phyloP scores from a whole-genome alignment of 2,113 vertebrate genomes.

The Gadus macrocephalus region DNA sequence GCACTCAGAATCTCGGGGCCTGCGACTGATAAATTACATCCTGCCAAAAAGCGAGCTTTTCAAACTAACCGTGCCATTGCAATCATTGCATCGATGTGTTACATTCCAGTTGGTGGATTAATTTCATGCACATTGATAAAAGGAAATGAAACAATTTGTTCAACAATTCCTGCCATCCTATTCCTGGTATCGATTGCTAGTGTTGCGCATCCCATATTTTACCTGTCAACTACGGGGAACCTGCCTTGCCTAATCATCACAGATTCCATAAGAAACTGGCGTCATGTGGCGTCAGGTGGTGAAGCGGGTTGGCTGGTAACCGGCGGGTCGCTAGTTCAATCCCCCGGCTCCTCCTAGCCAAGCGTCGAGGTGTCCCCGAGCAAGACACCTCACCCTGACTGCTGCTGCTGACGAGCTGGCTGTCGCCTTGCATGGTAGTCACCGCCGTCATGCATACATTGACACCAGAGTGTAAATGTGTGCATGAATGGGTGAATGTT shows the following conservation, averaged over 20 bases:
- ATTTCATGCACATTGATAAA: rapidly evolving
- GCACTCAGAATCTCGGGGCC: slow-evolving; percentile 28
- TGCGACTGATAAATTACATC: slow-evolving; percentile 9
- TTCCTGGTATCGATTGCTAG: slow-evolving; percentile 16
- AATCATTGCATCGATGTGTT: background rate
- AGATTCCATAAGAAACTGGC: too few relatives aligned
- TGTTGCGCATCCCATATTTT: slow-evolving; percentile 40
- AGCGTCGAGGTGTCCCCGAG: too few relatives aligned
- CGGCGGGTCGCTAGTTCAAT: too few relatives aligned
- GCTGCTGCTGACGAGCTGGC: too few relatives aligned
- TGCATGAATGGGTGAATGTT: too few relatives aligned
- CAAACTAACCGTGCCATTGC: slow-evolving; percentile 12
- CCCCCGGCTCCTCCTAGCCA: too few relatives aligned
- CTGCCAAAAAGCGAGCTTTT: slow-evolving; percentile 37
- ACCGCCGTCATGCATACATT: too few relatives aligned
- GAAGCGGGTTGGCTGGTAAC: too few relatives aligned
- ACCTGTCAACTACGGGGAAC: slow-evolving; percentile 26
- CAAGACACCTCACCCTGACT: too few relatives aligned
- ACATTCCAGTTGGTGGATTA: background rate
- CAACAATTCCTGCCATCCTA: rapidly evolving
- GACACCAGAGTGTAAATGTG: too few relatives aligned
- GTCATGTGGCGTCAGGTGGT: too few relatives aligned
- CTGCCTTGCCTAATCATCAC: background rate
- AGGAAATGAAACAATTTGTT: rapidly evolving
- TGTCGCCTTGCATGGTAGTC: too few relatives aligned